Base-by-base conservation (phyloP, 2,797 vertebrate genomes). In the Cuculus canorus region DNA sequence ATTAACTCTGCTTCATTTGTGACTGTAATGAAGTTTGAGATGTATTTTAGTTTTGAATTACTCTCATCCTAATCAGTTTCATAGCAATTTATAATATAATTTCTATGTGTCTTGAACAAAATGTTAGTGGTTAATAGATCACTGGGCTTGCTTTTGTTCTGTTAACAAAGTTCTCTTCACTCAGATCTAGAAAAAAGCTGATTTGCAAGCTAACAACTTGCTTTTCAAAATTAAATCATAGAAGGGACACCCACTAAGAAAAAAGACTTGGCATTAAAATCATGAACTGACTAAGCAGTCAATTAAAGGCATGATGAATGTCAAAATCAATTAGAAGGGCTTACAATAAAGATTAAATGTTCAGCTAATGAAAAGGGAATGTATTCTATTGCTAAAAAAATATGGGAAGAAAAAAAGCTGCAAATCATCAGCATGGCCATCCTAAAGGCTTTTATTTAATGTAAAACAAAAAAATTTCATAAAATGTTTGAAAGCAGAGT, bases 1-100 rank as follows among this genome's bases (percentile, higher is more conserved):
- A 41, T 87, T 81, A 86, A 88, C 87, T 90, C 53, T 89, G 56
- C 54, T 69, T 90, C n/a, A 17, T 83, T 94, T 83, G 33, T 47
- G 73, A 82, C 59, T 52, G 14, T 39, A 37, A 5, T 19, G 21
- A 50, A 64, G 57, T 24, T 80, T 45, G 53, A 78, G 57, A 24
- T 11, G 7, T 6, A 17, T 53, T 88, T 81, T n/a, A 30, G 30
- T 13, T 59, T 11, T 54, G 77, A 83, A 68, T 86, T 81, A 17
- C 48, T 85, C 56, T 70, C 52, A 39, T 50, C 19, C n/a, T 35
- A 57, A 88, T 27, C 32, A 47, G 28, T 35, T 82, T 25, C 30
- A 35, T 33, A 35, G 32, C 15, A 57, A 56, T 85, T 86, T 90
- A 41, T 64, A 64, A 50, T 25, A 24, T 2, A 30, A n/a, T 73